Conservation (phyloP, 2,888 invertebrate genomes). For the Cheiracanthium punctorium region DNA sequence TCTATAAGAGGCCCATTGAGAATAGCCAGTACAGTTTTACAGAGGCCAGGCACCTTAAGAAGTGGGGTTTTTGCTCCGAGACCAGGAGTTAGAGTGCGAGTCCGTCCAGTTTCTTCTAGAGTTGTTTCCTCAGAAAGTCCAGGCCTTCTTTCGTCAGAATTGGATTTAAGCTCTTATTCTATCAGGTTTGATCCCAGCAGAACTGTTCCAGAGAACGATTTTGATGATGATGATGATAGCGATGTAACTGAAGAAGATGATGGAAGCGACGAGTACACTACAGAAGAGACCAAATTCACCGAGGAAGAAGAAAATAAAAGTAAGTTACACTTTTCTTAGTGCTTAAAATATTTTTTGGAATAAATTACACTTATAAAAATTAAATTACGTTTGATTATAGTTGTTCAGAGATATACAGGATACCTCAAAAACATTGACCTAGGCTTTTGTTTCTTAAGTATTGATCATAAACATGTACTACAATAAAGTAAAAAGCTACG, state of each 20-base stretch:
- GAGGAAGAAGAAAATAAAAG: conserved; percentile 36
- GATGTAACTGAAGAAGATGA: conserved; percentile 18
- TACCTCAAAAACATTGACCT: no score
- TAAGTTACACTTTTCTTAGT: no score
- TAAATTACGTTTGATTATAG: no score
- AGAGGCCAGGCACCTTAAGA: conserved; percentile 55
- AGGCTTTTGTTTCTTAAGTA: no score
- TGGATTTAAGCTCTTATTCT: conserved; percentile 14
- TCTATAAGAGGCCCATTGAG: conserved; percentile 48
- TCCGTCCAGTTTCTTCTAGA: conserved; percentile 52
- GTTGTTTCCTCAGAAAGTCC: background rate
- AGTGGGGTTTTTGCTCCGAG: conserved; percentile 60
- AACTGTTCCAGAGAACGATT: background rate
- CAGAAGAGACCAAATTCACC: background rate
- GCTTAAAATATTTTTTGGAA: no score
- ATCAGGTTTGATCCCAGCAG: conserved; percentile 25
- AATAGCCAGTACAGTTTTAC: conserved; percentile 48
- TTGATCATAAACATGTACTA: no score
- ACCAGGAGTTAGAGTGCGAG: conserved; percentile 68
- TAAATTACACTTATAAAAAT: no score
- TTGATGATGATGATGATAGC: conserved; percentile 15
- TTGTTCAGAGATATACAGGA: no score
- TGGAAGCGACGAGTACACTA: conserved; percentile 5
- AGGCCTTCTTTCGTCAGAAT: background rate
- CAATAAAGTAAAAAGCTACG: no score